These are phyloP conservation scores for Lepidostoma basale DNA, from an alignment of 1,140 invertebrate genomes.

Conservation along the genomic window DNA sequence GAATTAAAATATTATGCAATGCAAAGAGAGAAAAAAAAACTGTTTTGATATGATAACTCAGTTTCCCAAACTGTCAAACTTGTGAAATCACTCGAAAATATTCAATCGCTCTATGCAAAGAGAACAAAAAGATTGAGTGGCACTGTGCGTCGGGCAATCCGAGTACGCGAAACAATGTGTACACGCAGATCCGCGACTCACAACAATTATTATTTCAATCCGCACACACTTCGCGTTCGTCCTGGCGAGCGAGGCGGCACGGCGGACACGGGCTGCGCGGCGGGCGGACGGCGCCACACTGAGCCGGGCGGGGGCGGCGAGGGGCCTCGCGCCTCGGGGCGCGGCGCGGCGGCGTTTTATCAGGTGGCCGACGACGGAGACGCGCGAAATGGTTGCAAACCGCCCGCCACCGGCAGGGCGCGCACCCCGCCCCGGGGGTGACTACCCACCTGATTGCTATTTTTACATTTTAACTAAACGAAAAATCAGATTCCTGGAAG, in stretches of 20 bases:
- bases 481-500: no score
- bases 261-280: slow-evolving; percentile 15
- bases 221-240: neutral
- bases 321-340: neutral
- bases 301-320: slow-evolving; percentile 10
- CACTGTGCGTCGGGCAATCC: neutral
- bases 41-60: no score
- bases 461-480: no score
- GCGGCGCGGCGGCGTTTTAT: slow-evolving; percentile 22
- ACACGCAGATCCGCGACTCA: slow-evolving; percentile 10
- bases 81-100: neutral
- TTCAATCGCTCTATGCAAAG: no score
- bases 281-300: slow-evolving; percentile 28
- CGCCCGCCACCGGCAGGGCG: slow-evolving; percentile 17
- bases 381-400: slow-evolving; percentile 31
- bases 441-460: no score
- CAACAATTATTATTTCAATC: no score
- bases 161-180: neutral
- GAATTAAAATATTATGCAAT: no score
- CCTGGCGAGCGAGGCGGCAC: neutral
- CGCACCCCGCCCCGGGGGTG: neutral
- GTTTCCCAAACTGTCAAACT: no score
- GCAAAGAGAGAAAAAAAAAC: no score
- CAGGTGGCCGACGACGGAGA: slow-evolving; percentile 24
- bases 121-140: neutral